Base-by-base conservation (phyloP, 2,888 invertebrate genomes). In the Amphipoea oculea region DNA sequence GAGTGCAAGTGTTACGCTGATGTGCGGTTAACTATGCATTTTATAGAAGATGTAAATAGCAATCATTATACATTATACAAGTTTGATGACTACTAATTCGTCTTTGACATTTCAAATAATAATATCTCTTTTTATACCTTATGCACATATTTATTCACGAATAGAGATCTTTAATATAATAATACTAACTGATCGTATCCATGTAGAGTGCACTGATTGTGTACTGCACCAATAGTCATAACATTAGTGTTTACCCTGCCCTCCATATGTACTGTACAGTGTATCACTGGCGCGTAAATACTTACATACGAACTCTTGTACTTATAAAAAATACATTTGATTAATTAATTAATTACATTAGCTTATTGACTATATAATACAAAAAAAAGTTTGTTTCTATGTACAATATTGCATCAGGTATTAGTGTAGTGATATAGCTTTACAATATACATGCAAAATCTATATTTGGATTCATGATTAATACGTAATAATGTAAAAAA, bases 341-440 rank as follows among this genome's bases (percentile, higher is more conserved):
- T 62, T 81, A 14, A 72, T 81, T 70, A 76, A 57, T 57, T 81
- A 14, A 66, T 81, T 71, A 76, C 40, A 82, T 73, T 82, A 76
- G 51, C 82, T 84, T 76, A 81, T 12, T 17, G 40, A 40, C 71
- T 68, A 84, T 79, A 82, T 82, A 66, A 57, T 84, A 84, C 82
- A 82, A 62, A 73, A 60, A 45, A 23, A 62, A 20, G 2, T 40
- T n/a, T 54, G 29, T 79, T 40, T 60, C 1, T 82, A 83, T 74
- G 48, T 84, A 84, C 76, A 83, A 71, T 71, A 51, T 70, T 62
- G 12, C 48, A 54, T 51, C 65, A 70, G 36, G 36, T 82, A 81
- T 29, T 45, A 63, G 65, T 48, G 42, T 78, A 54, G 68, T 71
- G 36, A 76, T 78, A 48, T 48, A 74, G 17, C 48, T 79, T 40